Evolutionary conservation across 1,140 invertebrate species (phyloP).

Genomic region (Coenobita brevimanus): DNA sequence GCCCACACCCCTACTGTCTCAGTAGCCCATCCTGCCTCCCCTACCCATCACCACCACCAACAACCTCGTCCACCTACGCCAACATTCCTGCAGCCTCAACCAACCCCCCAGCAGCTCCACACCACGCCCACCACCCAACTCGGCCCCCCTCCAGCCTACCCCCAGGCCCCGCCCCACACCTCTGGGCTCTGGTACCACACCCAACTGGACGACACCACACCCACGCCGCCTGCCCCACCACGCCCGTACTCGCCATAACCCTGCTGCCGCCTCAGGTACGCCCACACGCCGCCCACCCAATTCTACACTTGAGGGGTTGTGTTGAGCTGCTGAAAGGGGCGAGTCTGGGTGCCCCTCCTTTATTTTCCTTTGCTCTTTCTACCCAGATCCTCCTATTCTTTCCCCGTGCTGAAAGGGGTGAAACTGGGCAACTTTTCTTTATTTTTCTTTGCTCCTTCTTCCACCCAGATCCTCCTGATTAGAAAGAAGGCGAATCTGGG

Average conservation of each 20-base stretch:
- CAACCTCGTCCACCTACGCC: slow-evolving; percentile 40
- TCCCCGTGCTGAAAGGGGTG: too few species aligned
- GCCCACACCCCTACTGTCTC: not conserved
- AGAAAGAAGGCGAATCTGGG: too few species aligned
- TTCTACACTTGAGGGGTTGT: not conserved
- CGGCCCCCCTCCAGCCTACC: slow-evolving; percentile 36
- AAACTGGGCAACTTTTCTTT: too few species aligned
- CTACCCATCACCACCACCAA: not conserved
- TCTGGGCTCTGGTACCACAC: slow-evolving; percentile 58
- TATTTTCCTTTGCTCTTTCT: too few species aligned
- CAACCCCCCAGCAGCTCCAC: slow-evolving; percentile 50
- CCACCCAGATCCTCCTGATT: too few species aligned
- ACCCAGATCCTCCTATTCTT: too few species aligned
- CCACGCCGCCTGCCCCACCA: slow-evolving; percentile 46
- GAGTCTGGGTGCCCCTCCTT: not conserved
- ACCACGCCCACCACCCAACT: slow-evolving; percentile 39
- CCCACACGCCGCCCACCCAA: slow-evolving; percentile 47
- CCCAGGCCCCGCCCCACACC: slow-evolving; percentile 55
- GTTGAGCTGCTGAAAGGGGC: too few species aligned
- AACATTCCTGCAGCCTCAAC: slow-evolving; percentile 51
- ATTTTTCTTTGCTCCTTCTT: too few species aligned
- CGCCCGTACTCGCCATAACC: slow-evolving; percentile 58
- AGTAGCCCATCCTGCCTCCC: not conserved
- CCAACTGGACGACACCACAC: slow-evolving; percentile 45
- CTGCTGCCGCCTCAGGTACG: slow-evolving; percentile 54